Conservation (phyloP, 2,797 vertebrate species). For the Merluccius polli region DNA sequence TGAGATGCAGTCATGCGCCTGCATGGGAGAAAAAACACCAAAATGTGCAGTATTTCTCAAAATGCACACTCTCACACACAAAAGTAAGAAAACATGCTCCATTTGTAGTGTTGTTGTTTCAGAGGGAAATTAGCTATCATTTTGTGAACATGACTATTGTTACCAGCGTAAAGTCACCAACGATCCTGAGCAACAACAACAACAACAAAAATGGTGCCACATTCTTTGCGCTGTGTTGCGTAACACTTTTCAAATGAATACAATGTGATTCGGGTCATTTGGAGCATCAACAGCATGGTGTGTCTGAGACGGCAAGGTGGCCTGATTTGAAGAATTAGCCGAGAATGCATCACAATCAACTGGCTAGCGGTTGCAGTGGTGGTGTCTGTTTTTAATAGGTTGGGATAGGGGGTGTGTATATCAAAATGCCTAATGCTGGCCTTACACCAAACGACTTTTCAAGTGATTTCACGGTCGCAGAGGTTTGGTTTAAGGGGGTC, state of each 20-base stretch:
- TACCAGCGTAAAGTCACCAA: not conserved
- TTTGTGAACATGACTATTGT: not conserved
- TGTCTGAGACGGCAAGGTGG: not conserved
- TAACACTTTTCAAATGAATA: not conserved
- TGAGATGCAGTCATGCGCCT: constrained; percentile 29
- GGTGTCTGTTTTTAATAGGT: not conserved
- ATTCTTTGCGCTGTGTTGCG: not conserved
- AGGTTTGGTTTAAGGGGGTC: too few relatives aligned
- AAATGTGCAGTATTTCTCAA: not conserved
- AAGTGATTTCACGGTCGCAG: too few relatives aligned
- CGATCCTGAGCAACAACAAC: not conserved
- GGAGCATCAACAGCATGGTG: not conserved
- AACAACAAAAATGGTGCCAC: not conserved
- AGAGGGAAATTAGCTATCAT: not conserved
- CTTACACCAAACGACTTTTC: too few relatives aligned
- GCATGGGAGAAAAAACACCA: not conserved
- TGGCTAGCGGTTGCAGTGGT: not conserved
- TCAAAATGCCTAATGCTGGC: too few relatives aligned
- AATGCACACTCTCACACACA: too few relatives aligned
- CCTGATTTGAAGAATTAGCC: not conserved
- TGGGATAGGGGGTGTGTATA: not conserved
- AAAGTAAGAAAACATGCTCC: not conserved
- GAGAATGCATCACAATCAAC: not conserved
- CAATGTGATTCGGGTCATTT: not conserved
- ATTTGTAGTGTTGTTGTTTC: not conserved